These are phyloP conservation scores for Diplodus puntazzo DNA, from an alignment of 2,797 vertebrate genomes.

Conservation along the genomic window DNA sequence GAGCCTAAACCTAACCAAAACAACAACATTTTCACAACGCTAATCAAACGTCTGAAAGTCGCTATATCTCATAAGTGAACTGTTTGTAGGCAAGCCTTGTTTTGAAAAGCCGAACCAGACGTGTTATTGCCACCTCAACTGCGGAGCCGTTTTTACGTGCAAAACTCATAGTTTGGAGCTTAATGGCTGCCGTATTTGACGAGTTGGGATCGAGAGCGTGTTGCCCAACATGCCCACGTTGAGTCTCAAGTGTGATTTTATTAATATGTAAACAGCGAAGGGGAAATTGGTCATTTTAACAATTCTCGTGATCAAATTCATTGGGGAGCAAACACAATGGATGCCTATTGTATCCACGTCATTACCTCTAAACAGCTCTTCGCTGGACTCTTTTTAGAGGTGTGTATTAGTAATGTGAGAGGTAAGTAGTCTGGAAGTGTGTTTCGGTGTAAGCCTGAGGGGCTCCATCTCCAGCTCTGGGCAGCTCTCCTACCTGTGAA, in stretches of 20 bases:
- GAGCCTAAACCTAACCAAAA: no score
- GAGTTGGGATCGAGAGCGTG: no score
- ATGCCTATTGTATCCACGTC: slow-evolving; percentile 65
- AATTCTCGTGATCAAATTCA: slow-evolving; percentile 52
- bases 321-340: slow-evolving; percentile 62
- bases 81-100: no score
- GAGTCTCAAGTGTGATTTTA: slow-evolving; percentile 12
- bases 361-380: slow-evolving; percentile 68
- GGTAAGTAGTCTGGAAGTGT: slow-evolving; percentile 68
- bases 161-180: no score
- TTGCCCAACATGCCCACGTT: neutral
- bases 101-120: no score
- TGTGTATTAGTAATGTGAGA: slow-evolving; percentile 75
- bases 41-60: no score
- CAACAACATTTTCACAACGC: no score
- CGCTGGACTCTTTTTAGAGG: slow-evolving; percentile 60
- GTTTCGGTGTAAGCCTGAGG: slow-evolving; percentile 64
- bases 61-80: no score
- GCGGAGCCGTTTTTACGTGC: no score
- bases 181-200: no score
- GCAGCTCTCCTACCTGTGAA: slow-evolving; percentile 75
- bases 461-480: slow-evolving; percentile 70
- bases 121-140: no score
- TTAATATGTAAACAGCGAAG: slow-evolving; percentile 47
- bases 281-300: slow-evolving; percentile 63